phyloP scores from a whole-genome alignment of 2,113 vertebrate species.

The Oreotrochilus melanogaster region DNA sequence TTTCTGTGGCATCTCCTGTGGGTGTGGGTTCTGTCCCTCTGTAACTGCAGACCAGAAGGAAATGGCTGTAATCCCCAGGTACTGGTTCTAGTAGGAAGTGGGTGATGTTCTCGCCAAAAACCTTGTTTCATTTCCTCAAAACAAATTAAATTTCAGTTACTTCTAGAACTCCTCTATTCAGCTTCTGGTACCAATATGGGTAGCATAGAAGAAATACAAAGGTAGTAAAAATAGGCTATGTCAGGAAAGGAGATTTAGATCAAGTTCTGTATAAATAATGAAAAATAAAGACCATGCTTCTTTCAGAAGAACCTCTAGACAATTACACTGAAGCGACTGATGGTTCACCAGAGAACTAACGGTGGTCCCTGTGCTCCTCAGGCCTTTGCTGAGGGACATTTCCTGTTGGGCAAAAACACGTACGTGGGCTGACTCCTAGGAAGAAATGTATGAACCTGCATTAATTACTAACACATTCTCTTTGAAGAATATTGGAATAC shows the following conservation, averaged over 20 bases:
- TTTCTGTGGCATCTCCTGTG: background rate
- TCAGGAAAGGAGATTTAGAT: background rate
- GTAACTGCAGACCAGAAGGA: background rate
- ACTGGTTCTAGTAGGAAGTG: background rate
- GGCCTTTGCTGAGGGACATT: background rate
- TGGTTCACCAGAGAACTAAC: background rate
- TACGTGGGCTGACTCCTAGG: background rate
- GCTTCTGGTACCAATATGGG: background rate
- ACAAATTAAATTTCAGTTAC: background rate
- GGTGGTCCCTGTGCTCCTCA: background rate
- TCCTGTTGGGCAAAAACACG: background rate
- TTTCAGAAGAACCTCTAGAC: background rate
- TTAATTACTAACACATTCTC: conserved; percentile 53
- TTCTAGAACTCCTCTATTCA: background rate
- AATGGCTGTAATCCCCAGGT: background rate
- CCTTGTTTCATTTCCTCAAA: background rate
- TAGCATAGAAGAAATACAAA: background rate
- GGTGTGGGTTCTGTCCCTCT: background rate
- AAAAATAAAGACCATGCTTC: background rate
- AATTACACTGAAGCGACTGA: background rate
- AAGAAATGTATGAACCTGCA: conserved; percentile 25
- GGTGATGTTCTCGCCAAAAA: background rate
- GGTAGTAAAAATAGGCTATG: background rate
- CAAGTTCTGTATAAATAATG: background rate
- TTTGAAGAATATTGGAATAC: conserved; percentile 56